A percentile compares a stretch with the other conserved stretches of the same genome.
Evolutionary conservation across 2,888 invertebrate species (phyloP).

Genomic region (Drosophila prolongata): DNA sequence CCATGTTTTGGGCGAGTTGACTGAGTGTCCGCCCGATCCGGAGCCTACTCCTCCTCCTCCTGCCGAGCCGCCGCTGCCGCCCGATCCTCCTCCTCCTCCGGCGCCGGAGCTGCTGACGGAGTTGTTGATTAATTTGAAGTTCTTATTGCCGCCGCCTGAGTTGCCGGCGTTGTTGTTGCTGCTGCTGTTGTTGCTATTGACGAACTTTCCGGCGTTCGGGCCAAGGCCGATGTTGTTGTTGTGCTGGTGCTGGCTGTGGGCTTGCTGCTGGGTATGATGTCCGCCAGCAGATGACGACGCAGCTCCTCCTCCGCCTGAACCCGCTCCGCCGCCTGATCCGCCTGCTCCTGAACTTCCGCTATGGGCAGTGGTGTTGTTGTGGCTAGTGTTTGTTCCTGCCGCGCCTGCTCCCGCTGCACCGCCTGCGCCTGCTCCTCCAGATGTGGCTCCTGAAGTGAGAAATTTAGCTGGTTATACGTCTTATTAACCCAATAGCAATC

Average conservation of each 20-base stretch:
- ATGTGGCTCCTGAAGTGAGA: constrained; percentile 42
- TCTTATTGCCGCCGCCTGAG: constrained; percentile 57
- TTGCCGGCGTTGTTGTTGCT: constrained; percentile 47
- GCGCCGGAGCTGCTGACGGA: constrained; percentile 58
- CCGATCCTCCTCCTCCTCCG: constrained; percentile 27
- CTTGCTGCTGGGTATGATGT: constrained; percentile 35
- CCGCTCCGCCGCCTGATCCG: constrained; percentile 37
- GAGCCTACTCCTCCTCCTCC: constrained; percentile 38
- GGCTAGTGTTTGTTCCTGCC: constrained; percentile 65
- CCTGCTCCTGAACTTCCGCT: constrained; percentile 36
- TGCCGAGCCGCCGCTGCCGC: constrained; percentile 23
- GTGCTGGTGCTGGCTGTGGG: constrained; percentile 58
- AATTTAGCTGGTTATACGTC: constrained; percentile 12
- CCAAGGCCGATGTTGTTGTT: constrained; percentile 59
- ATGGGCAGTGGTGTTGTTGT: constrained; percentile 64
- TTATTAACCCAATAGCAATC: background rate
- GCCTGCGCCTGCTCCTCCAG: constrained; percentile 40
- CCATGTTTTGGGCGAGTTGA: constrained; percentile 87
- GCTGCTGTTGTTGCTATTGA: constrained; percentile 30
- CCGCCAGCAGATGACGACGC: constrained; percentile 38
- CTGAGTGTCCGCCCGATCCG: constrained; percentile 51
- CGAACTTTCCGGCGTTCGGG: constrained; percentile 38
- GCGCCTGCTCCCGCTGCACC: constrained; percentile 56
- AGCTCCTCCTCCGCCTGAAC: constrained; percentile 34
- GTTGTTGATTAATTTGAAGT: constrained; percentile 77